These are phyloP conservation scores for Myxocyprinus asiaticus DNA, from an alignment of 2,113 vertebrate genomes.

Conservation along the genomic window DNA sequence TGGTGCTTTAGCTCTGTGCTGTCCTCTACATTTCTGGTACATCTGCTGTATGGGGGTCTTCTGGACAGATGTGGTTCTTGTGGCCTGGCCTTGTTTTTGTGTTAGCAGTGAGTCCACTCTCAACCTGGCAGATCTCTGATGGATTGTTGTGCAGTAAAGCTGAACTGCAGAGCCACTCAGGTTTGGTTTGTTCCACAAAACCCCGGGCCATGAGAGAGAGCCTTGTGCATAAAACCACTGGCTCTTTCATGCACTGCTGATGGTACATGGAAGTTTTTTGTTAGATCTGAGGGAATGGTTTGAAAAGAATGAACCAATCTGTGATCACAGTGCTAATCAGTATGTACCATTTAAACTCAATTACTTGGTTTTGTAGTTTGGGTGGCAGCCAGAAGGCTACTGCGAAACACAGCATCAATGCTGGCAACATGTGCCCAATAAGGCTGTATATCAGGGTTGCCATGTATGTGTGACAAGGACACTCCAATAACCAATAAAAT, in stretches of 20 bases:
- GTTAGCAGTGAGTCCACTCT: conserved; percentile 16
- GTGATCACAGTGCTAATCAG: conserved; percentile 15
- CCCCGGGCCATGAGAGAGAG: conserved; percentile 11
- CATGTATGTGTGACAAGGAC: no score
- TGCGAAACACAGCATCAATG: neutral
- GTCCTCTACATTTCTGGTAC: no score
- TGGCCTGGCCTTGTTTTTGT: neutral
- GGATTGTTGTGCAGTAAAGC: conserved; percentile 30
- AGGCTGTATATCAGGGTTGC: neutral
- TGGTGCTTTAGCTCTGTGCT: no score
- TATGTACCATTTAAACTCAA: conserved; percentile 22
- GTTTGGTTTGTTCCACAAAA: conserved; percentile 28
- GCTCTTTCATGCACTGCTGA: conserved; percentile 12
- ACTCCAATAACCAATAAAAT: no score
- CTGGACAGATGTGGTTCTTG: neutral
- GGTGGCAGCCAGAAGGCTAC: neutral
- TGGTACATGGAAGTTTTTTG: neutral
- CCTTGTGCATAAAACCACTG: conserved; percentile 15
- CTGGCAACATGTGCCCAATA: conserved; percentile 25
- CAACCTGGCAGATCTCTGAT: conserved; percentile 26
- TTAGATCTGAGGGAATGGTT: conserved; percentile 20
- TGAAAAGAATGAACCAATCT: conserved; percentile 22
- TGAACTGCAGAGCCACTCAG: conserved; percentile 1
- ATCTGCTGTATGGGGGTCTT: neutral
- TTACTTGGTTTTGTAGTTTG: conserved; percentile 7